A percentile compares a stretch with the other conserved stretches of the same genome.
These are phyloP conservation scores for Sciaenops ocellatus DNA, from an alignment of 2,797 vertebrate genomes.

Conservation along the genomic window DNA sequence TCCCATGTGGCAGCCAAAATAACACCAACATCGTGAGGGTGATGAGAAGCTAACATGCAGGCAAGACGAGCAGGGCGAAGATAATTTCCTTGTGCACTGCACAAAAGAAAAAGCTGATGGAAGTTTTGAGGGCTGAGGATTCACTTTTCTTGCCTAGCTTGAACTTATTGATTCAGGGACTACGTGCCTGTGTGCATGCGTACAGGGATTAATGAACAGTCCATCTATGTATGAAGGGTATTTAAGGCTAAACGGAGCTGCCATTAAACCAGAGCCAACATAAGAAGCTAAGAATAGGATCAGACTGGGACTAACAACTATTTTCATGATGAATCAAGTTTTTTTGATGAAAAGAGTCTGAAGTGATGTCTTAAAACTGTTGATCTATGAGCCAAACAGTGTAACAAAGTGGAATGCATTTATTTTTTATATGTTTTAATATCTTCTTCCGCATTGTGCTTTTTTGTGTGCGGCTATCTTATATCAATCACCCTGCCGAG, in stretches of 20 bases:
- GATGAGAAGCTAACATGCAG: conserved; percentile 23
- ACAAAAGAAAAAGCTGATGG: conserved; percentile 15
- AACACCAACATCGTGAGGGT: conserved; percentile 21
- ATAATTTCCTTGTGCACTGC: background rate
- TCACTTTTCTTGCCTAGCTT: conserved; percentile 2
- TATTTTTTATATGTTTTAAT: no score
- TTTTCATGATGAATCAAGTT: no score
- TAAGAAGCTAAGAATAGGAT: no score
- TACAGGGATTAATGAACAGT: background rate
- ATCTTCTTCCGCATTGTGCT: background rate
- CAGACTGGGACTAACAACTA: no score
- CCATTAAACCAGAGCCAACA: no score
- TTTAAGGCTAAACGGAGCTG: background rate
- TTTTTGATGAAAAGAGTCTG: no score
- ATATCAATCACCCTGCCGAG: no score
- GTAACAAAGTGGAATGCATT: no score
- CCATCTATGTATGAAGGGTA: background rate
- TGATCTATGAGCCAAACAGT: no score
- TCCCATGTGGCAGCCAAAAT: conserved; percentile 39
- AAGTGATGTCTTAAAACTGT: no score
- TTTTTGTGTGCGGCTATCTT: no score
- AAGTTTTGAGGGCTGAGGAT: background rate
- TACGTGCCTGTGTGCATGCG: background rate
- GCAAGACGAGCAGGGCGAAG: background rate
- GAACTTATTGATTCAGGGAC: background rate